Evolutionary conservation across 2,113 vertebrate species (phyloP), one percentile per base, ranked within the genome.

Genomic region (Microcebus ravelobensis): DNA sequence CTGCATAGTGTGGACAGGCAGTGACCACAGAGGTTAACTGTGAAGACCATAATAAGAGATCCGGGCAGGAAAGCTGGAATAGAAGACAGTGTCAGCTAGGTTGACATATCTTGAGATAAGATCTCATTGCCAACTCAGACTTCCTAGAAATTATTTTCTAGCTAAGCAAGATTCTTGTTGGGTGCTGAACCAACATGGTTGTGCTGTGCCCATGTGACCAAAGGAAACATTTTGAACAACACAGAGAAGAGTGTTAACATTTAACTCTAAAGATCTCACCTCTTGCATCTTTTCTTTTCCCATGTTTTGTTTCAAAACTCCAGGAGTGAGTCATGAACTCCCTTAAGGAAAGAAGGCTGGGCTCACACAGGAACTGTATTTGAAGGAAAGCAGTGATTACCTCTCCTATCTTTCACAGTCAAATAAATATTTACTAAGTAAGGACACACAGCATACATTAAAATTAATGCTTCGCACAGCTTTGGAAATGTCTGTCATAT

Each of bases 341-440:
- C 87, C 81, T 76, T 59, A 70, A 91, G 84, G 52, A 84, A 90
- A 65, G 52, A 80, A 39, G 65, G 65, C 25, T 57, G 25, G 71
- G 65, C 68, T 83, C 67, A 52, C 57, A 67, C 23, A 76, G 77
- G 45, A 94, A 94, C 71, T 48, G 42, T n/a, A 97, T 95, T 92
- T 93, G 67, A 90, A 84, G 84, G 67, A 96, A 95, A 90, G 61
- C 92, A 95, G 94, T 87, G 96, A 97, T 97, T 98, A 95, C 94
- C 73, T 95, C 90, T 94, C 95, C 94, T 94, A 95, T 88, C 92
- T 96, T 92, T 96, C 92, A 96, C 97, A 96, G 96, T 96, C 98
- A 98, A 98, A 98, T 98, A 98, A 98, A 98, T 98, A 98, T 98
- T 98, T 98, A 98, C 97, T 97, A 98, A 97, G 97, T 96, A 98